phyloP scores from a whole-genome alignment of 1,140 invertebrate species.

The Zaprionus tsacasi region DNA sequence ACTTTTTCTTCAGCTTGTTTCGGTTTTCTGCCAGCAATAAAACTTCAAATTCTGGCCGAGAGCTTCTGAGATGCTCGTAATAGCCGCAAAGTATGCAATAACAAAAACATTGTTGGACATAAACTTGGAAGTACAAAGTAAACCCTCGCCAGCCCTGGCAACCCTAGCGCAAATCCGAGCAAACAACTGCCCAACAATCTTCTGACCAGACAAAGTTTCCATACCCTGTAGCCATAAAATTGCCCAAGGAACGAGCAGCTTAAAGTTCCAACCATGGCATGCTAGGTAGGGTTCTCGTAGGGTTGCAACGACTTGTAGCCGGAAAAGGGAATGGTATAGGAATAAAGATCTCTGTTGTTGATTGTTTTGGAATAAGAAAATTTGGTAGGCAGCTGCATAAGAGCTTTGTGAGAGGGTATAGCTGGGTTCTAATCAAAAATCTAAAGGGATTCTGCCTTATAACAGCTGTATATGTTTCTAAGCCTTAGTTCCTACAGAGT shows the following conservation, averaged over 20 bases:
- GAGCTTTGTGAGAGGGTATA: too few relatives aligned
- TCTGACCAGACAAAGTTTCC: conserved; percentile 39
- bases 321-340: background rate
- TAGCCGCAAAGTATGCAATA: conserved; percentile 73
- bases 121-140: conserved; percentile 38
- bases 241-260: background rate
- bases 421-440: too few relatives aligned
- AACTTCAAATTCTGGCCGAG: conserved; percentile 54
- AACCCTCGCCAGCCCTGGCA: conserved; percentile 22
- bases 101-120: conserved; percentile 44
- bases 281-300: background rate
- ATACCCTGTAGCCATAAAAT: conserved; percentile 11
- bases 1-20: conserved; percentile 17
- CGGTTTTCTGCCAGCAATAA: conserved; percentile 52
- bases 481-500: too few relatives aligned
- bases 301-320: background rate
- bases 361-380: background rate
- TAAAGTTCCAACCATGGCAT: background rate
- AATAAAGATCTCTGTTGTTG: background rate
- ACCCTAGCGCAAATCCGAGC: conserved; percentile 38
- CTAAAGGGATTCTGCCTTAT: too few relatives aligned
- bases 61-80: conserved; percentile 56
- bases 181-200: conserved; percentile 44
- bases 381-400: too few relatives aligned
- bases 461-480: too few relatives aligned